Evolutionary conservation across 2,113 vertebrate genomes (phyloP), one percentile per base, ranked within the genome.

Genomic region (Lophius piscatorius): DNA sequence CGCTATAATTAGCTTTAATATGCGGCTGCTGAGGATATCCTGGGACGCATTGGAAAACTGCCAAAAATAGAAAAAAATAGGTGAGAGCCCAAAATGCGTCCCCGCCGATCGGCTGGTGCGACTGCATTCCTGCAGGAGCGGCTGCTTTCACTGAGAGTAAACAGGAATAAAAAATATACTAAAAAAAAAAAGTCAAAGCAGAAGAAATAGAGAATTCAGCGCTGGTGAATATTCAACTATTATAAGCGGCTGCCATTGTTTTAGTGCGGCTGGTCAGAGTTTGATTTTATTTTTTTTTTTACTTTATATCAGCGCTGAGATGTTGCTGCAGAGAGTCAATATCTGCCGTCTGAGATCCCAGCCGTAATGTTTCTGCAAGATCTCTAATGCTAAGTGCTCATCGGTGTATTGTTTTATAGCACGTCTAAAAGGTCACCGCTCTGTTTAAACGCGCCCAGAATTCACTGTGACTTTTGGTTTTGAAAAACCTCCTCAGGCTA

Each of bases 1-100:
- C 60, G 78, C 62, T 45, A 39, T 64, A 86, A 88, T 86, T 84
- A 84, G 78, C 38, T 72, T 49, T 75, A 79, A 75, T 84, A 69
- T 70, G 71, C 65, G 46, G 14, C 79, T 78, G 76, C 70, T 73
- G 71, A 57, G 62, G 67, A 58, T 12, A 48, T 63, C 57, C 57
- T 29, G 23, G 31, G 41, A 77, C 62, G 45, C 39, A 55, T 61
- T n/a, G 68, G 64, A 62, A 70, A 78, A 58, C 52, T 47, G 70
- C 82, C 71, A 76, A 74, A 81, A 76, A 70, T 55, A 63, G 33
- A 55, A 52, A 76, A 79, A 66, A 55, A 7, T 44, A 72, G 58
- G 62, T 69, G 28, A 50, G 39, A 47, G 64, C 46, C 52, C 42
- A 67, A 63, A 45, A 41, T 31, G 59, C 68, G 49, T 10, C 62